Conservation (phyloP, 2,113 vertebrate species). For the human (Homo sapiens) region DNA sequence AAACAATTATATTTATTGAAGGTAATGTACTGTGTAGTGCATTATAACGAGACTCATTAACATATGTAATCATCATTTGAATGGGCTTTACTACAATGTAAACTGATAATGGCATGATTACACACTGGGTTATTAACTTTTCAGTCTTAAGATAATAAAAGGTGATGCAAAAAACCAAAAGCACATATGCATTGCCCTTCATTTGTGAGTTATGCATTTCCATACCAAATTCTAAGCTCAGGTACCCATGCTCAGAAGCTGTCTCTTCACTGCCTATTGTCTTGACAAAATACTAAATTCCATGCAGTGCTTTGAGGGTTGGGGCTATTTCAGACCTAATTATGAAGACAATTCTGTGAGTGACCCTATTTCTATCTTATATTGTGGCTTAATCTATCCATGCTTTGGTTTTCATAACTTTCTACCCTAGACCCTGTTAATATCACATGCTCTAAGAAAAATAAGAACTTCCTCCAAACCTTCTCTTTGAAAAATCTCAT, state of each 20-base stretch:
- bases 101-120: conserved; percentile 91
- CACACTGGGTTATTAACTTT: conserved; percentile 91
- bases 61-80: conserved; percentile 92
- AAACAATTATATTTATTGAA: conserved; percentile 94
- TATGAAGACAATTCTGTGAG: conserved; percentile 76
- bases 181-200: conserved; percentile 78
- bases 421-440: conserved; percentile 36
- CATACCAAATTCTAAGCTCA: conserved; percentile 73
- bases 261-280: conserved; percentile 79
- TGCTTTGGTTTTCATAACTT: conserved; percentile 57
- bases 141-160: conserved; percentile 89
- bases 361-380: conserved; percentile 67
- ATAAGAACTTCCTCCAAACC: conserved; percentile 4
- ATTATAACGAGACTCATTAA: conserved; percentile 91
- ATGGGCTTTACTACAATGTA: conserved; percentile 90
- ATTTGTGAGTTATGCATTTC: conserved; percentile 79
- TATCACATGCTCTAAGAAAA: conserved; percentile 35
- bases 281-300: conserved; percentile 80
- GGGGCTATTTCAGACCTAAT: conserved; percentile 55
- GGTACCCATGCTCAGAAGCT: conserved; percentile 73
- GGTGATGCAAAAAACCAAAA: conserved; percentile 86
- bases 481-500: background rate
- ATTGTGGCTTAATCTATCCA: background rate
- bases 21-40: conserved; percentile 92
- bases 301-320: conserved; percentile 68